Evolutionary conservation across 2,113 vertebrate genomes (phyloP).

Genomic region (Aegithalos caudatus): DNA sequence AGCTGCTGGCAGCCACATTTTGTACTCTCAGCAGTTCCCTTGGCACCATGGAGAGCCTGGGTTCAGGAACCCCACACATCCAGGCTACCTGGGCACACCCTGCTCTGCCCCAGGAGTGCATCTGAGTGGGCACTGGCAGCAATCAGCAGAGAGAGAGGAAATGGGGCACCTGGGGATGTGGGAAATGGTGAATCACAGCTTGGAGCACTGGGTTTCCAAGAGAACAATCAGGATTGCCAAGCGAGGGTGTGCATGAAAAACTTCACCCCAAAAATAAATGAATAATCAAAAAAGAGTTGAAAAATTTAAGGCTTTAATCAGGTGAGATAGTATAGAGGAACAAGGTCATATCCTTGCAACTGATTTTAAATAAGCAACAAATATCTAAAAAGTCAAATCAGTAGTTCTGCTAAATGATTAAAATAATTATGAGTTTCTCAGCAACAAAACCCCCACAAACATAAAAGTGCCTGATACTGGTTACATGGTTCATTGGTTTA

Average conservation of each 20-base stretch:
- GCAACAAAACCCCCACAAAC: not conserved
- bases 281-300: not conserved
- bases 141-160: not conserved
- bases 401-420: not conserved
- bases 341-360: not conserved
- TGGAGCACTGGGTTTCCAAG: not conserved
- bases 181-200: not conserved
- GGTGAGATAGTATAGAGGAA: not conserved
- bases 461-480: not conserved
- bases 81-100: not conserved
- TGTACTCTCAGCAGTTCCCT: not conserved
- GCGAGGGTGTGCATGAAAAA: not conserved
- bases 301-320: not conserved
- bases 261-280: not conserved
- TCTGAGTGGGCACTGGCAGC: rapidly evolving
- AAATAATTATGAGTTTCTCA: not conserved
- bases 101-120: not conserved
- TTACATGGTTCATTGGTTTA: not conserved
- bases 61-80: not conserved
- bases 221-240: not conserved
- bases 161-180: not conserved
- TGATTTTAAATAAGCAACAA: not conserved
- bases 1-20: not conserved
- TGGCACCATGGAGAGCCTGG: not conserved
- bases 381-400: not conserved